phyloP scores from a whole-genome alignment of 2,888 invertebrate genomes.

The Therioaphis trifolii region DNA sequence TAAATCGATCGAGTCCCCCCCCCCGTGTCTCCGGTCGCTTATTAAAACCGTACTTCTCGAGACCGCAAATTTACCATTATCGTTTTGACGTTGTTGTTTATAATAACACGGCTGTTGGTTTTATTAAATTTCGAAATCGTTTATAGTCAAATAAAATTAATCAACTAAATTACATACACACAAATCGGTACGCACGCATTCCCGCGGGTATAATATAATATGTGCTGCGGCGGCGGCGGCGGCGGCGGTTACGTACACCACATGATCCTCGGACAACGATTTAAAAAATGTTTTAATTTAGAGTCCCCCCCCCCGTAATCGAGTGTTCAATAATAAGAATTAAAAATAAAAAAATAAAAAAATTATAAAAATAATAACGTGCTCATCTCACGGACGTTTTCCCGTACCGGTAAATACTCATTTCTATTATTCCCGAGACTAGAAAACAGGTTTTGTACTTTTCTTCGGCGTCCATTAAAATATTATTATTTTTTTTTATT shows the following conservation, averaged over 20 bases:
- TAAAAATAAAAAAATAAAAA: too few relatives aligned
- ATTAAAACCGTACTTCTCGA: not conserved
- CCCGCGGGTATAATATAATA: too few relatives aligned
- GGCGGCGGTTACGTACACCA: too few relatives aligned
- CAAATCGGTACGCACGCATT: not conserved
- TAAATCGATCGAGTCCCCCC: not conserved
- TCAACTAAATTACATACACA: not conserved
- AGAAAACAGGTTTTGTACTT: not conserved
- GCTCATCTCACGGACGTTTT: not conserved
- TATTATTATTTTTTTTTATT: not conserved
- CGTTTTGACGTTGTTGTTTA: not conserved
- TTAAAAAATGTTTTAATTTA: too few relatives aligned
- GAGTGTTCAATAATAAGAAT: too few relatives aligned
- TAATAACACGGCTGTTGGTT: not conserved
- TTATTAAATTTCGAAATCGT: not conserved
- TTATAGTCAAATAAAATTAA: constrained; percentile 25
- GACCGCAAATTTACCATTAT: not conserved
- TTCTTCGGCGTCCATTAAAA: not conserved
- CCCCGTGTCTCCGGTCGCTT: not conserved
- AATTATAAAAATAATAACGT: constrained; percentile 15
- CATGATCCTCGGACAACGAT: too few relatives aligned
- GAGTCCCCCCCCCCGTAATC: too few relatives aligned
- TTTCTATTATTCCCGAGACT: not conserved
- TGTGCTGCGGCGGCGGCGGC: too few relatives aligned
- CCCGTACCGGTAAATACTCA: constrained; percentile 18